Conservation (phyloP, 2,113 vertebrate genomes). For the Cynopterus brachyotis region DNA sequence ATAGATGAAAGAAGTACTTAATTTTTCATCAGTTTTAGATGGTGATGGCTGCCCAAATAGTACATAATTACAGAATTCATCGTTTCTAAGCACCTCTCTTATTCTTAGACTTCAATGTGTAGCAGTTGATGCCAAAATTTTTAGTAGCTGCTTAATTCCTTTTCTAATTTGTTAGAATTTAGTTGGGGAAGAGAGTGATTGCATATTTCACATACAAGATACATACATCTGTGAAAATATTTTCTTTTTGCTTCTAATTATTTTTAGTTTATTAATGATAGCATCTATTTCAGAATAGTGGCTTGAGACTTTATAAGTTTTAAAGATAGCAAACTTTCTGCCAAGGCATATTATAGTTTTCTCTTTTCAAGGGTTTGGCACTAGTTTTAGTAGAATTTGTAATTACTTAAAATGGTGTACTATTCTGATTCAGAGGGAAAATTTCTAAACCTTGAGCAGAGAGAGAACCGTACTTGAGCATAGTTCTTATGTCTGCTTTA, state of each 20-base stretch:
- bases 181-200: neutral
- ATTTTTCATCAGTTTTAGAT: conserved; percentile 35
- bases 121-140: neutral
- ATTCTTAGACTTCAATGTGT: neutral
- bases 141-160: neutral
- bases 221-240: neutral
- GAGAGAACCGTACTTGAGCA: neutral
- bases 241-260: neutral
- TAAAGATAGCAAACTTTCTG: conserved; percentile 27
- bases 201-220: neutral
- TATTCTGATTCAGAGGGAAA: conserved; percentile 36
- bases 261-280: conserved; percentile 40
- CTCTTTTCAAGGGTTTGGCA: neutral
- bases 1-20: neutral
- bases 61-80: conserved; percentile 2
- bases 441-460: conserved; percentile 31
- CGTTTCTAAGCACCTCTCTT: neutral
- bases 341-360: neutral
- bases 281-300: neutral
- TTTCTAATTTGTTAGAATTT: conserved; percentile 35
- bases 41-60: neutral
- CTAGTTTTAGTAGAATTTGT: conserved; percentile 40
- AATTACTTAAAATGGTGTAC: neutral
- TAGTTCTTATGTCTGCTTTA: conserved; percentile 24
- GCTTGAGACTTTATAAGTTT: neutral